Conservation (phyloP, 2,888 invertebrate species). For the Hyles lineata region DNA sequence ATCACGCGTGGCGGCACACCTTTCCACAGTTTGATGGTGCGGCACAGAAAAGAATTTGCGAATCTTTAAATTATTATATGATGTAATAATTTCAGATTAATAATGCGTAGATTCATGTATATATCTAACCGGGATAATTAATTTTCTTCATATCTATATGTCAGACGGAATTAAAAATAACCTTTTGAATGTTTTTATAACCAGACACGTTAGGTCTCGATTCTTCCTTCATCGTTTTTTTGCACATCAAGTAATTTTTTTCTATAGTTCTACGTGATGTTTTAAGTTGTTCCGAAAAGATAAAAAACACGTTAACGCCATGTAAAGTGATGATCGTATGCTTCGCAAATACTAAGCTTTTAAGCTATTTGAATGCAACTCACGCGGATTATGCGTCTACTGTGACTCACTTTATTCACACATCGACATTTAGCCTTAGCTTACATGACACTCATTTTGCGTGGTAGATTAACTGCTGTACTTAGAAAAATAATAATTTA, state of each 20-base stretch:
- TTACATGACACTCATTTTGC: background rate
- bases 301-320: constrained; percentile 32
- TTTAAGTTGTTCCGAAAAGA: constrained; percentile 26
- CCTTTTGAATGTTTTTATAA: constrained; percentile 3
- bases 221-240: constrained; percentile 25
- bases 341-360: constrained; percentile 28
- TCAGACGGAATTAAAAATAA: background rate
- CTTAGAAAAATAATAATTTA: too few relatives aligned
- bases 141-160: background rate
- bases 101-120: background rate
- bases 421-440: constrained; percentile 41
- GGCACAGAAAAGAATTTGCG: too few relatives aligned
- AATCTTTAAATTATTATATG: background rate
- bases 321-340: constrained; percentile 32
- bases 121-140: background rate
- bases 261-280: constrained; percentile 20
- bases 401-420: constrained; percentile 49
- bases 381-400: constrained; percentile 39
- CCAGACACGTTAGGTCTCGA: constrained; percentile 2
- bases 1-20: too few relatives aligned
- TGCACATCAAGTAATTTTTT: constrained; percentile 27
- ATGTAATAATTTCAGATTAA: too few relatives aligned
- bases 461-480: background rate
- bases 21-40: too few relatives aligned
- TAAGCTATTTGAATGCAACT: constrained; percentile 45